phyloP scores from a whole-genome alignment of 2,113 vertebrate genomes.

The Mystacornis crossleyi region DNA sequence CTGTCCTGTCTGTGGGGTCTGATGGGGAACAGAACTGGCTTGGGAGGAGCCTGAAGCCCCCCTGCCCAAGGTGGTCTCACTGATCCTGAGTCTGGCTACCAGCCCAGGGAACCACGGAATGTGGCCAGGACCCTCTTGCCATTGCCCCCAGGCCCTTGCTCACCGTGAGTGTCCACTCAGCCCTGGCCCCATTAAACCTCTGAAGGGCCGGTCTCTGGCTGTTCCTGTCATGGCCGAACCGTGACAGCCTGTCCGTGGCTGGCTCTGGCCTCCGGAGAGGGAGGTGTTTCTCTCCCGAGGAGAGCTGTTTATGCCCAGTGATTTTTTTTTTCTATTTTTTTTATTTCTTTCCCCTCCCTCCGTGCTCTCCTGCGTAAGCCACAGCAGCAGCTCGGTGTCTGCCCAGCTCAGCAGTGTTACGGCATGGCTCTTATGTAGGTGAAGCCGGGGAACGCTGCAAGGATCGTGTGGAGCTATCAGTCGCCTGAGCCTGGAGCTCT shows the following conservation, averaged over 20 bases:
- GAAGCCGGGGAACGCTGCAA: neutral
- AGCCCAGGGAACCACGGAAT: too few species aligned
- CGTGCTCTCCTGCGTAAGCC: neutral
- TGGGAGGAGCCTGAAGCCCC: neutral
- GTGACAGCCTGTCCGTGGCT: neutral
- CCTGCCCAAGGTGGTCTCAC: too few species aligned
- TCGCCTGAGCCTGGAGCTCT: slow-evolving; percentile 10
- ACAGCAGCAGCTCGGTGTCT: neutral
- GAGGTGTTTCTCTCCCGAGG: neutral
- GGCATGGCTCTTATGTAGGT: neutral
- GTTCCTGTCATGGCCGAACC: neutral
- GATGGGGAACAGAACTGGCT: neutral
- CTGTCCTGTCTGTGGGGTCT: neutral
- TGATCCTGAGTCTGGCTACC: neutral
- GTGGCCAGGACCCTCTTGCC: neutral
- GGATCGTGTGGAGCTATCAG: neutral
- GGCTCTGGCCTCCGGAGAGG: neutral
- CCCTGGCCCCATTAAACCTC: neutral
- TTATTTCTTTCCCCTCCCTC: neutral
- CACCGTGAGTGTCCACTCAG: accelerated
- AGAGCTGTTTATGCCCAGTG: neutral
- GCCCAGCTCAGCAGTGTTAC: neutral
- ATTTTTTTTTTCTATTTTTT: neutral
- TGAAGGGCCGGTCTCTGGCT: neutral
- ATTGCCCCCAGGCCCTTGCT: neutral